Evolutionary conservation across 2,888 invertebrate genomes (phyloP).

Genomic region (Netelia fuscicornis): DNA sequence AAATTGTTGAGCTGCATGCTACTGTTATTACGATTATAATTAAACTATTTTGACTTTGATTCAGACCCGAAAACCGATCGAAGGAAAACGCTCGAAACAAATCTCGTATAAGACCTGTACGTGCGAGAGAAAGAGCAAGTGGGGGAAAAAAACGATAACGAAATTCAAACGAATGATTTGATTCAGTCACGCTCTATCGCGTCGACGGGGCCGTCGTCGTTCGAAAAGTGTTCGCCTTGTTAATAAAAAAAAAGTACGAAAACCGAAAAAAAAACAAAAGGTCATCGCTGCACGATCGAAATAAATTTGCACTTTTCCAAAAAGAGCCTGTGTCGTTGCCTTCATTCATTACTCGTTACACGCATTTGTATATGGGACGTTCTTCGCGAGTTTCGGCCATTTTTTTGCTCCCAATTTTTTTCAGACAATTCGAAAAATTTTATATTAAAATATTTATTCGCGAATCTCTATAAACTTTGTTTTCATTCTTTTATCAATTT

Average conservation of each 20-base stretch:
- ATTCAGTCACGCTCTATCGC: constrained; percentile 44
- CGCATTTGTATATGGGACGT: background rate
- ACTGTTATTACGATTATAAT: constrained; percentile 43
- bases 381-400: background rate
- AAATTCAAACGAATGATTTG: constrained; percentile 37
- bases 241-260: constrained; percentile 42
- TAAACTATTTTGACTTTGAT: constrained; percentile 60
- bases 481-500: background rate
- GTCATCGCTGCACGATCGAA: constrained; percentile 73
- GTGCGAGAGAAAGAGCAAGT: constrained; percentile 22
- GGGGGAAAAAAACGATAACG: background rate
- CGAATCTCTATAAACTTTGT: background rate
- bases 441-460: background rate
- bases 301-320: constrained; percentile 75
- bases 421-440: background rate
- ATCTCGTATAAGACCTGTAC: constrained; percentile 3
- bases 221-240: constrained; percentile 62
- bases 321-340: constrained; percentile 66
- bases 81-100: constrained; percentile 17
- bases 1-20: constrained; percentile 57
- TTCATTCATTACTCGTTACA: constrained; percentile 57
- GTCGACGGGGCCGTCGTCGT: constrained; percentile 45
- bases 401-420: background rate
- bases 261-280: constrained; percentile 40
- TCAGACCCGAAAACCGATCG: constrained; percentile 49